A percentile compares a stretch with the other conserved stretches of the same genome.
phyloP scores from a whole-genome alignment of 2,113 vertebrate genomes.

The Xiphophorus hellerii region DNA sequence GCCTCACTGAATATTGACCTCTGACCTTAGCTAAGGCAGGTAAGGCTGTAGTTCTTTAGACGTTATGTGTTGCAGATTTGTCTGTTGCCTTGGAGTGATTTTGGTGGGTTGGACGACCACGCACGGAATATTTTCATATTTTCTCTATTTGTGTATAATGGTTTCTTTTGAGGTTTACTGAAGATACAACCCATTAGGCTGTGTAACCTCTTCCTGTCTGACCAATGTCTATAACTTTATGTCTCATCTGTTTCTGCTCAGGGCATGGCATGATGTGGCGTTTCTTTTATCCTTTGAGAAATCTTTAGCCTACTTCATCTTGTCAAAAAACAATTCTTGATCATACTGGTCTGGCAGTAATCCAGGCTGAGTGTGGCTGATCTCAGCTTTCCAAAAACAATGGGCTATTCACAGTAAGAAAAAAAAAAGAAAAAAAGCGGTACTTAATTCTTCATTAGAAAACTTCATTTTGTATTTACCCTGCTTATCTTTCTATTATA shows the following conservation, averaged over 20 bases:
- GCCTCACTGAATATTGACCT: not conserved
- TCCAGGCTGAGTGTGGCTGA: not conserved
- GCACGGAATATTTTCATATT: not conserved
- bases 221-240: too few relatives aligned
- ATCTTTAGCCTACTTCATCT: not conserved
- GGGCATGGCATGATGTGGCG: too few relatives aligned
- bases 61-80: too few relatives aligned
- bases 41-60: not conserved
- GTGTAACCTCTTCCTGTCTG: too few relatives aligned
- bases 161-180: not conserved
- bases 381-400: too few relatives aligned
- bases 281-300: not conserved
- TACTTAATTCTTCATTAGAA: too few relatives aligned
- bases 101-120: too few relatives aligned
- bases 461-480: too few relatives aligned
- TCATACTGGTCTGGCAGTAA: not conserved
- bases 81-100: not conserved
- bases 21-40: not conserved
- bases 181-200: too few relatives aligned
- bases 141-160: not conserved
- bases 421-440: too few relatives aligned
- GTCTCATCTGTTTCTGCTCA: not conserved
- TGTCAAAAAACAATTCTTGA: not conserved
- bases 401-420: too few relatives aligned
- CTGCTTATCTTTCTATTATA: too few relatives aligned